Evolutionary conservation across 2,888 invertebrate genomes (phyloP), one percentile per base, ranked within the genome.

Genomic region (Epinotia demarniana): DNA sequence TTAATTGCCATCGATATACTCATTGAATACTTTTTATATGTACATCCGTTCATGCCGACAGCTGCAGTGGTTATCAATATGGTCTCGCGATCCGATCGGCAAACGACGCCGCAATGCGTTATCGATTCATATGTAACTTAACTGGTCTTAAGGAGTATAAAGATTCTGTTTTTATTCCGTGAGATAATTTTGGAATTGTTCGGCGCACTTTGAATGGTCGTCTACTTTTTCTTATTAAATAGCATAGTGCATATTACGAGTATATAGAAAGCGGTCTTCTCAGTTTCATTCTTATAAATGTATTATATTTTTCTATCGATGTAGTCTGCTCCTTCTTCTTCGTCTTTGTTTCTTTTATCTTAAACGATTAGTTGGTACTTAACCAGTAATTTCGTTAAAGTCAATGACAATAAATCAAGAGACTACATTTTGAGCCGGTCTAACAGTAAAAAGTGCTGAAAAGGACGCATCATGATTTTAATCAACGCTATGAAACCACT

Each of bases 31-130:
- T 72, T 71, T 75, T 75, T 75, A 53, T 66, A 66, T 58, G 55
- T 53, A 67, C 71, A 75, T 72, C 75, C 71, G 71, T 67, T 75
- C 72, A 77, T 75, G 83, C 79, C 81, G 86, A 85, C 86, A 88
- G 86, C 86, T 84, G 87, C 86, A 85, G 83, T 82, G 80, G 85
- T 87, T 84, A 84, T 87, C 86, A 84, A 85, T 84, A 86, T 84
- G 82, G 82, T 83, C 80, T 78, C 78, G 75, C 84, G 88, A 90
- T 89, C 87, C 85, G 89, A 92, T 92, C 90, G 86, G 85, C 91
- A 91, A 90, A 92, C 88, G 91, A 86, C 78, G 91, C 92, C 92
- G 92, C 91, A 81, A 69, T 85, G 83, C 84, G 84, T 90, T 92
- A 92, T 92, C 91, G 87, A 83, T 81, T 83, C 82, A 83, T 85